These are phyloP conservation scores for Itoplectis maculator DNA, from an alignment of 2,888 invertebrate genomes.

Conservation along the genomic window DNA sequence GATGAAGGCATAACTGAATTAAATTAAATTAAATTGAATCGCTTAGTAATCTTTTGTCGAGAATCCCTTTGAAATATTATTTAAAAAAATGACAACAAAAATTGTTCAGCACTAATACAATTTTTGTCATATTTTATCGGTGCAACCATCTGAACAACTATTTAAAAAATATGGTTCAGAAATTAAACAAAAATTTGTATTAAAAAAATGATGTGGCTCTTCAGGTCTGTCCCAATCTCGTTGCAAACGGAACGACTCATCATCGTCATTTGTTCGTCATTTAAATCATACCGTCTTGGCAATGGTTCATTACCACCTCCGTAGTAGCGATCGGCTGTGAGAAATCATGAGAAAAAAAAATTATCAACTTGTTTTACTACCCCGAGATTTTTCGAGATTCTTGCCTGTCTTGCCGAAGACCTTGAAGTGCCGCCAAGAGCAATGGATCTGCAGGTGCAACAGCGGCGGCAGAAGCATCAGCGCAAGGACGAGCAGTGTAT, in stretches of 20 bases:
- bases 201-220: neutral
- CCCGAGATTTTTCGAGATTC: slow-evolving; percentile 36
- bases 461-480: slow-evolving; percentile 49
- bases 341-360: slow-evolving; percentile 6
- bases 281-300: slow-evolving; percentile 51
- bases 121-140: no score
- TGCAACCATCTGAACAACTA: no score
- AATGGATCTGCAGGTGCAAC: slow-evolving; percentile 56
- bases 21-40: no score
- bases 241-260: slow-evolving; percentile 59
- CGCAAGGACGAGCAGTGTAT: slow-evolving; percentile 46
- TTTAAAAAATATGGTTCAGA: no score
- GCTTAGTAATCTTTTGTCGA: neutral
- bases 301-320: slow-evolving; percentile 5
- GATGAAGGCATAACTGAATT: no score
- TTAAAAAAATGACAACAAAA: no score
- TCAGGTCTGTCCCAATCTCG: slow-evolving; percentile 45
- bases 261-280: slow-evolving; percentile 70
- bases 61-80: no score
- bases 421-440: slow-evolving; percentile 39
- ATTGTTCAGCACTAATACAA: no score
- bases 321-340: slow-evolving; percentile 2
- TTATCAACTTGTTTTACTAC: neutral
- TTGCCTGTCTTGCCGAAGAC: slow-evolving; percentile 41
- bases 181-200: neutral